Base-by-base conservation (phyloP, 2,888 invertebrate genomes). In the Smittia sp. region DNA sequence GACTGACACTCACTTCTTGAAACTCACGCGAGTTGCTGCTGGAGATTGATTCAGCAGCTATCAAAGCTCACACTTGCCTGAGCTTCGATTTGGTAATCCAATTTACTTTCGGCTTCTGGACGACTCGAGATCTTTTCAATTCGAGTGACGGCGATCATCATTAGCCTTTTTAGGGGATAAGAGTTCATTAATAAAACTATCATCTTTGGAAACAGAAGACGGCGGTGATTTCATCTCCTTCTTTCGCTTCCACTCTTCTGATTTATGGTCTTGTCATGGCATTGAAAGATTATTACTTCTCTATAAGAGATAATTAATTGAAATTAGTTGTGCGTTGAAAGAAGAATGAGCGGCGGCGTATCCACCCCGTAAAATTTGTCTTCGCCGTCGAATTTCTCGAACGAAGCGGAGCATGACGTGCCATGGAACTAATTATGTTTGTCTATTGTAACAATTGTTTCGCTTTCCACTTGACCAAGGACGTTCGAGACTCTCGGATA, bases 271-370 rank as follows among this genome's bases (percentile, higher is more conserved):
- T 32, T 41, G 54, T 25, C 24, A 20, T 25, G 54, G 54, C 13
- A 27, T 54, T 32, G 54, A 69, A 52, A 25, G 27, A 69, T 69
- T 27, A 52, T 52, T 69, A 58, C 25, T 52, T 69, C 52, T 69
- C 25, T 52, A 69, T 52, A 69, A 69, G 69, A 69, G 52, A 69
- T 69, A 69, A 69, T 69, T 69, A 69, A 69, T 69, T 69, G 69
- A 69, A 69, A 69, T 69, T 69, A 69, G 58, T 58, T 58, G 46
- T 46, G 32, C 32, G 46, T 46, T 46, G 46, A 46, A 46, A 46
- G 46, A 46, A n/a, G 58, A 58, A 18, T 58, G 58, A 58, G 32
- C 32, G 4, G 32, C 32, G 4, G 46, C 46, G 46, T 15, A n/a
- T 15, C 46, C 46, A n/a, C 46, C 46, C 46, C 46, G 46, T 11